These are phyloP conservation scores for Paramormyrops kingsleyae DNA, from an alignment of 2,113 vertebrate genomes.

Conservation along the genomic window DNA sequence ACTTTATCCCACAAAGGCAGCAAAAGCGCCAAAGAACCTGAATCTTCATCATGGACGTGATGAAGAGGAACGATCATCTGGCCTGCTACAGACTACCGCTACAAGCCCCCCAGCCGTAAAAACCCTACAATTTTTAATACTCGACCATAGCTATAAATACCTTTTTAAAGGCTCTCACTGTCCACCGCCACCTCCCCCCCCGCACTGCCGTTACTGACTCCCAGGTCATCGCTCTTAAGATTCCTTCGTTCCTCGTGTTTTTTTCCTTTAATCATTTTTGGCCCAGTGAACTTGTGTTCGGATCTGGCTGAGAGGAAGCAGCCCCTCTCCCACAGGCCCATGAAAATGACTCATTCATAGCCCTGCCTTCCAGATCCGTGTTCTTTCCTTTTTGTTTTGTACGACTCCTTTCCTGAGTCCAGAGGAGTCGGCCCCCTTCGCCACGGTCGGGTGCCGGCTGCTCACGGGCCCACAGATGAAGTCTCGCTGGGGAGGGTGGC, in stretches of 20 bases:
- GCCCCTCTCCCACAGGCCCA: conserved; percentile 16
- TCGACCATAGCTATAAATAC: conserved; percentile 13
- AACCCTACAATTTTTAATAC: background rate
- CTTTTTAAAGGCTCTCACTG: conserved; percentile 6
- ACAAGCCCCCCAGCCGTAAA: background rate
- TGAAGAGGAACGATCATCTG: background rate
- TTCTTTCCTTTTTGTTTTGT: conserved; percentile 14
- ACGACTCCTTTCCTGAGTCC: background rate
- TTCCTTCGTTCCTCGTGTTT: background rate
- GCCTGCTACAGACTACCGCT: background rate
- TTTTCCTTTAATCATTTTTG: conserved; percentile 7
- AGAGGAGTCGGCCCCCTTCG: background rate
- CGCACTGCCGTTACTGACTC: background rate
- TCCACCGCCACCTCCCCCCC: background rate
- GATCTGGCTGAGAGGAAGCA: conserved; percentile 26
- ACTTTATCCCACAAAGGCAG: background rate
- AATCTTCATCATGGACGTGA: background rate
- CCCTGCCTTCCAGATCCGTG: conserved; percentile 18
- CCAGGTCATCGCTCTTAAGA: conserved; percentile 18
- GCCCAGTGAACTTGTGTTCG: conserved; percentile 26
- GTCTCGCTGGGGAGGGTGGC: background rate
- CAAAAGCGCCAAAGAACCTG: background rate
- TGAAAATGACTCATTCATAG: conserved; percentile 25
- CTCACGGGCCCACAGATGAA: background rate
- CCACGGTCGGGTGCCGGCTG: background rate